A percentile compares a stretch with the other conserved stretches of the same genome.
phyloP scores from a whole-genome alignment of 1,140 invertebrate species.

The Gonioctena quinquepunctata region DNA sequence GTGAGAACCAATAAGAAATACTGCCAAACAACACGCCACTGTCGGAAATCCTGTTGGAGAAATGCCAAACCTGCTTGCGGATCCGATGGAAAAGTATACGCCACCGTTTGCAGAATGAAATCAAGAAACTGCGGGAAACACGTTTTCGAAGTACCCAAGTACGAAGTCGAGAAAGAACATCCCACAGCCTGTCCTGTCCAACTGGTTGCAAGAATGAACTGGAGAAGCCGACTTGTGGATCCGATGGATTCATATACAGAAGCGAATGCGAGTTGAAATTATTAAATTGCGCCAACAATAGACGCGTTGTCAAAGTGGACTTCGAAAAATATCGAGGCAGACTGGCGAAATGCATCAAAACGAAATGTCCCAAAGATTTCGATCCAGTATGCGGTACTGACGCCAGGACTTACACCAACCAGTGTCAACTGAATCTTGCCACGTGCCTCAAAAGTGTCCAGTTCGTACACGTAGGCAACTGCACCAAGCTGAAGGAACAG shows the following conservation, averaged over 20 bases:
- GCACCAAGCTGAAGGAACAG: slow-evolving; percentile 73
- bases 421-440: slow-evolving; percentile 79
- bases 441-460: slow-evolving; percentile 83
- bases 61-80: slow-evolving; percentile 89
- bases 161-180: slow-evolving; percentile 78
- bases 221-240: slow-evolving; percentile 79
- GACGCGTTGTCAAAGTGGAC: slow-evolving; percentile 70
- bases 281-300: slow-evolving; percentile 74
- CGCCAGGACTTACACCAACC: slow-evolving; percentile 78
- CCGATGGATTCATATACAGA: slow-evolving; percentile 84
- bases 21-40: slow-evolving; percentile 89
- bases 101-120: slow-evolving; percentile 91
- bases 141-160: slow-evolving; percentile 89
- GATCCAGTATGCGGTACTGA: slow-evolving; percentile 86
- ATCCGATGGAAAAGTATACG: slow-evolving; percentile 87
- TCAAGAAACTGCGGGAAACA: slow-evolving; percentile 91
- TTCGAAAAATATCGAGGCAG: slow-evolving; percentile 76
- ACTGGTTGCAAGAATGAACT: slow-evolving; percentile 69
- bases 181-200: slow-evolving; percentile 66
- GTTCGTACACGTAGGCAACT: slow-evolving; percentile 83
- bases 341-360: slow-evolving; percentile 72
- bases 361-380: slow-evolving; percentile 64
- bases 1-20: slow-evolving; percentile 84
- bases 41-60: slow-evolving; percentile 86
- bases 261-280: slow-evolving; percentile 89